Base-by-base conservation (phyloP, 2,888 invertebrate genomes). In the Macrophya annulata region DNA sequence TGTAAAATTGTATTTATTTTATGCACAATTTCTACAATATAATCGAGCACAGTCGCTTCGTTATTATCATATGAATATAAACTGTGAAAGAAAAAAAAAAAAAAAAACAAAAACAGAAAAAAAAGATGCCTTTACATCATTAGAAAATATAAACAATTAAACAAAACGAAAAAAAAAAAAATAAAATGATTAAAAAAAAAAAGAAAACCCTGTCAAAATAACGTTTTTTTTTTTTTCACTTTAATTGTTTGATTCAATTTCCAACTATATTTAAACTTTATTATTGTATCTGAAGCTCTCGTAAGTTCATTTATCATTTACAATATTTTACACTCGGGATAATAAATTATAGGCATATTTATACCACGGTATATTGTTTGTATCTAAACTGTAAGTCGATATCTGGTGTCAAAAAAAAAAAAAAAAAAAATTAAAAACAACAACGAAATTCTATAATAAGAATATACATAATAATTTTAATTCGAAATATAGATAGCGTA, bases 1-100 rank as follows among this genome's bases (percentile, higher is more conserved):
- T 45, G 74, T 74, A 74, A 74, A 74, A 74, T 45, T 74, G 74
- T 74, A 74, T 74, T 74, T 74, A 74, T 74, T 74, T 21, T 45
- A 74, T 74, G 74, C 74, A 74, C 74, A 74, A 45, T 74, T 74
- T 45, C 45, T 74, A 74, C 43, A 74, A 25, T 43, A n/a, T 45
- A 48, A 74, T 74, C 74, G 74, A 74, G 74, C 74, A 74, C 74
- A 74, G 74, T 4, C 45, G 74, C 74, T 74, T 74, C 31, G 21
- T 74, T 43, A 74, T 25, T 48, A 17, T 25, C 12, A 17, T 68
- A 17, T 68, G 37, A 25, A 68, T 68, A 37, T 68, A 68, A 68
- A 37, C 31, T 37, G 37, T 1, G 15, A 25, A 55, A 17, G 6
- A 55, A 55, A 62, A 10, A 43, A 21, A 37, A 71, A 6, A 10